Percentiles rank a stretch among this genome's conserved stretches.
Conservation (phyloP, 2,888 invertebrate genomes). For the Machimus rusticus region DNA sequence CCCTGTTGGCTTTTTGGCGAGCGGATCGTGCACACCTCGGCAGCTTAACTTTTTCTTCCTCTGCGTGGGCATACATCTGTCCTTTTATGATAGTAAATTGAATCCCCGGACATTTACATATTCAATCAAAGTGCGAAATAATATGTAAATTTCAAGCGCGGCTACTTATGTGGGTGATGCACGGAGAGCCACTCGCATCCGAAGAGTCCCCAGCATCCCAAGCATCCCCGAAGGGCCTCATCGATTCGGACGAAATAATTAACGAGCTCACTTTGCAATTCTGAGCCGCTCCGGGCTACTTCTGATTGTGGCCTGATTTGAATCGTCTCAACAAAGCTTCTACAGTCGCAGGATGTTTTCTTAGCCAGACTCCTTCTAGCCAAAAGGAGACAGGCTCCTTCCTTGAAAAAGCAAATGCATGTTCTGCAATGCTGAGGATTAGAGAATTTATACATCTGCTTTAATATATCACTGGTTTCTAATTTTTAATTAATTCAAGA, state of each 20-base stretch:
- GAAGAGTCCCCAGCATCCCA: background rate
- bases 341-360: background rate
- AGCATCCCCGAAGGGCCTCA: background rate
- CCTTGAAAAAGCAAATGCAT: background rate
- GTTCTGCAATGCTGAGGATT: background rate
- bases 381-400: background rate
- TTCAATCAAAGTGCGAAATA: constrained; percentile 55
- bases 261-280: background rate
- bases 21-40: constrained; percentile 1
- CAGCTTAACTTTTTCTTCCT: constrained; percentile 3
- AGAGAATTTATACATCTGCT: background rate
- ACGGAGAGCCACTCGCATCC: background rate
- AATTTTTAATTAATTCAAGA: constrained; percentile 1
- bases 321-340: background rate
- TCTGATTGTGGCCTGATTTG: background rate
- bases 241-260: background rate
- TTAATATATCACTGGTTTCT: background rate
- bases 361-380: background rate
- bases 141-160: constrained; percentile 51
- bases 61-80: constrained; percentile 34
- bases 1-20: constrained; percentile 27
- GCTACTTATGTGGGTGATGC: background rate
- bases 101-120: constrained; percentile 54
- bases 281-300: background rate
- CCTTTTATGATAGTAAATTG: constrained; percentile 52